Conservation (phyloP, 2,888 invertebrate species). For the Eristalis tenax region DNA sequence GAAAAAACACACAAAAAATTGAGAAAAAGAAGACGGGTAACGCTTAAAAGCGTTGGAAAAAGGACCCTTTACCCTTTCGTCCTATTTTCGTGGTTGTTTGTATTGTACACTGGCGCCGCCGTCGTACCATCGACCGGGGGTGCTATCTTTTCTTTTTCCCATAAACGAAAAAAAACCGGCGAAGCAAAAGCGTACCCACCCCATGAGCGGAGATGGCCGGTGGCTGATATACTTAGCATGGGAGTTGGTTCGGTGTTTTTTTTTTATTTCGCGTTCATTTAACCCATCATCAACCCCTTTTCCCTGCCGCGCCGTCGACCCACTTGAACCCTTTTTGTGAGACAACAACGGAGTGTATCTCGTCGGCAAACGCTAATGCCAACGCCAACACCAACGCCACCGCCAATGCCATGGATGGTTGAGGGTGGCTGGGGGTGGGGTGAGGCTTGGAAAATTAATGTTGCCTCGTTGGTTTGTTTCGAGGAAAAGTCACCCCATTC, state of each 20-base stretch:
- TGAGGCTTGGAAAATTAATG: constrained; percentile 49
- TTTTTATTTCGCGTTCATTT: constrained; percentile 15
- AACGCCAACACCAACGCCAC: not conserved
- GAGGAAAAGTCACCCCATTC: constrained; percentile 41
- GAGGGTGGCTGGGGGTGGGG: not conserved
- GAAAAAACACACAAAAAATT: constrained; percentile 33
- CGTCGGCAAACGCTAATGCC: not conserved
- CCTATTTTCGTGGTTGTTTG: constrained; percentile 60
- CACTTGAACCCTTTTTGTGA: constrained; percentile 3
- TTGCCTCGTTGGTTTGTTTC: constrained; percentile 30
- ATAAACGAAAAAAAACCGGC: constrained; percentile 3
- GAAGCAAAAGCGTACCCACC: not conserved
- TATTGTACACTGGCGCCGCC: not conserved
- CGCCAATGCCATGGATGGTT: too few relatives aligned
- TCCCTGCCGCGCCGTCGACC: not conserved
- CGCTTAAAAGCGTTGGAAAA: constrained; percentile 52
- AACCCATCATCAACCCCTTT: not conserved
- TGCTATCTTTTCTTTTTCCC: constrained; percentile 51
- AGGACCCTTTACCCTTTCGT: constrained; percentile 54
- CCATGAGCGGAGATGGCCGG: constrained; percentile 24
- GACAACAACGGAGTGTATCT: constrained; percentile 15
- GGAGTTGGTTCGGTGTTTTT: not conserved
- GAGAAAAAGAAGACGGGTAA: constrained; percentile 48
- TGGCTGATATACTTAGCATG: constrained; percentile 28
- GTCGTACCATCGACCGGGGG: not conserved